phyloP scores from a whole-genome alignment of 2,888 invertebrate genomes.

The Stramonita haemastoma region DNA sequence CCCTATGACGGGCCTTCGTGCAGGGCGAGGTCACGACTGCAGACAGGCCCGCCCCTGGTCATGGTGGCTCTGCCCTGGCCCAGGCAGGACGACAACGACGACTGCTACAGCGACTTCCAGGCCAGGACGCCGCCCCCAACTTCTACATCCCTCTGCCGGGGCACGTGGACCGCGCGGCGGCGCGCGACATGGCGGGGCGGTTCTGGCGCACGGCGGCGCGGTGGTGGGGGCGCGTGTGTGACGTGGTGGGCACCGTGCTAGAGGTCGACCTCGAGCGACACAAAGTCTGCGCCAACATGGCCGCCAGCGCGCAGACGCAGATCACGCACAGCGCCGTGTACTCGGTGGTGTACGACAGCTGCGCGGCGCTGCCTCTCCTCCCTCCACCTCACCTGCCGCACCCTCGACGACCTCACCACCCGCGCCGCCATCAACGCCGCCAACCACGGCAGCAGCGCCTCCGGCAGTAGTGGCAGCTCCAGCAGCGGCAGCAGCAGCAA shows the following conservation, averaged over 20 bases:
- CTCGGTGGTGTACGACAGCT: conserved; percentile 50
- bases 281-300: conserved; percentile 50
- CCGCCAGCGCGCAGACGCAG: conserved; percentile 45
- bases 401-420: conserved; percentile 31
- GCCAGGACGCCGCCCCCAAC: conserved; percentile 42
- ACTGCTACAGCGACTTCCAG: conserved; percentile 45
- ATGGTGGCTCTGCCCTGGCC: conserved; percentile 54
- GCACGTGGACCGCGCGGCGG: conserved; percentile 41
- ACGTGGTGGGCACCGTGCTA: conserved; percentile 37
- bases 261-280: conserved; percentile 44
- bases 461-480: background rate
- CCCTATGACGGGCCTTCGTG: conserved; percentile 55
- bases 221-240: conserved; percentile 43
- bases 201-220: conserved; percentile 43
- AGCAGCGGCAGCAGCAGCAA: background rate
- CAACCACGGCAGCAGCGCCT: background rate
- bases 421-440: conserved; percentile 26
- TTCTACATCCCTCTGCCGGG: conserved; percentile 53
- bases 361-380: conserved; percentile 50
- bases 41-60: conserved; percentile 41
- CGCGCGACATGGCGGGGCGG: conserved; percentile 40
- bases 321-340: conserved; percentile 39
- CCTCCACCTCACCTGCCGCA: conserved; percentile 46
- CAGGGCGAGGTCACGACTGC: conserved; percentile 50
- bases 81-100: conserved; percentile 44